These are phyloP conservation scores for Coracopsis vasa DNA, from an alignment of 2,113 vertebrate species.

Conservation along the genomic window DNA sequence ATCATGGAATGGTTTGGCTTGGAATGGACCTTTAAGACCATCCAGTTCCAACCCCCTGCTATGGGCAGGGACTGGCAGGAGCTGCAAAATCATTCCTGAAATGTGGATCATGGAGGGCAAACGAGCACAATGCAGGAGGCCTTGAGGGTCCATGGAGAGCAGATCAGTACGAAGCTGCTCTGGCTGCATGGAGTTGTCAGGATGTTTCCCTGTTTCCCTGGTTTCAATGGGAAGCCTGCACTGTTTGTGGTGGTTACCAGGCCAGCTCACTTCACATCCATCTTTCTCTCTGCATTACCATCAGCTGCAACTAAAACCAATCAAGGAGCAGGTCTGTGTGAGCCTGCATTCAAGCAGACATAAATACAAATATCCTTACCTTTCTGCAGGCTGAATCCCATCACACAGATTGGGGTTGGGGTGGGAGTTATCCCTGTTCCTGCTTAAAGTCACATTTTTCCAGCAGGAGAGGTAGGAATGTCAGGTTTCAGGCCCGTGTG, in stretches of 20 bases:
- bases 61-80: not conserved
- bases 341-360: not conserved
- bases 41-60: not conserved
- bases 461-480: not conserved
- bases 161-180: not conserved
- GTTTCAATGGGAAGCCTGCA: not conserved
- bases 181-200: not conserved
- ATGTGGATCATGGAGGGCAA: not conserved
- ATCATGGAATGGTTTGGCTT: not conserved
- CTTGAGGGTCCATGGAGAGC: fast-evolving
- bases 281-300: not conserved
- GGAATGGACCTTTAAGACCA: not conserved
- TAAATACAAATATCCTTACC: not conserved
- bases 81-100: not conserved
- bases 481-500: not conserved
- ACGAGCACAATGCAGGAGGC: not conserved
- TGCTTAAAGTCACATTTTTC: not conserved
- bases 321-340: not conserved
- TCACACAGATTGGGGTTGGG: not conserved
- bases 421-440: not conserved
- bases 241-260: not conserved
- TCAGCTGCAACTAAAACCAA: not conserved
- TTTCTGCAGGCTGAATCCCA: not conserved
- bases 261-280: not conserved
- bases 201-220: not conserved